Evolutionary conservation across 2,888 invertebrate genomes (phyloP).

Genomic region (Pocota personata): DNA sequence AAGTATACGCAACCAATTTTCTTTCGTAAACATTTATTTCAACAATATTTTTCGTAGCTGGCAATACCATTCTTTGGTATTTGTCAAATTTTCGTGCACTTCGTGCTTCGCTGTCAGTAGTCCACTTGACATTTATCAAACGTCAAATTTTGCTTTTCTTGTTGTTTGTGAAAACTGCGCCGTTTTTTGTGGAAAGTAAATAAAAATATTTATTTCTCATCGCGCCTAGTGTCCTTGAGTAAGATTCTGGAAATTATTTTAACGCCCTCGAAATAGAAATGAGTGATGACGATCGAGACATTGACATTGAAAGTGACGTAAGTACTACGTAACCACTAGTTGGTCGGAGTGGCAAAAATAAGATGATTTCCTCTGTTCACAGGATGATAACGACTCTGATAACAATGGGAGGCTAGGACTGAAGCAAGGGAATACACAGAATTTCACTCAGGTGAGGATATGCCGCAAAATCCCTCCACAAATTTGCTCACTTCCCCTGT

Average conservation of each 20-base stretch:
- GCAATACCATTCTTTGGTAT: neutral
- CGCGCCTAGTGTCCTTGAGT: neutral
- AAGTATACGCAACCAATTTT: neutral
- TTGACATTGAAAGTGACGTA: slow-evolving; percentile 97
- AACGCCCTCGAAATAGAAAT: slow-evolving; percentile 82
- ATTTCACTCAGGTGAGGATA: slow-evolving; percentile 88
- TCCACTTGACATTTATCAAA: slow-evolving; percentile 4
- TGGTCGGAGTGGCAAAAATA: neutral
- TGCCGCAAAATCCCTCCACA: no score
- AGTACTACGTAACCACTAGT: slow-evolving; percentile 82
- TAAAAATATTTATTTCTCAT: slow-evolving; percentile 28
- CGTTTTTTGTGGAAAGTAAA: slow-evolving; percentile 17
- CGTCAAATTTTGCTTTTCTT: neutral
- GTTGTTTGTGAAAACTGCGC: slow-evolving; percentile 4
- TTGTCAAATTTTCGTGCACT: slow-evolving; percentile 8
- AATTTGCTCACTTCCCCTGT: no score
- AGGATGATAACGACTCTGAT: slow-evolving; percentile 93
- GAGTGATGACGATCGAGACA: slow-evolving; percentile 97
- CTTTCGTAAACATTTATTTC: neutral
- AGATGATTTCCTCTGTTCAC: slow-evolving; percentile 82
- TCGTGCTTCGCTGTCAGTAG: neutral
- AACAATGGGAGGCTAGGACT: slow-evolving; percentile 84
- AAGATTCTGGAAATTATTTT: neutral
- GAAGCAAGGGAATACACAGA: slow-evolving; percentile 87
- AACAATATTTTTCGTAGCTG: neutral